phyloP scores from a whole-genome alignment of 1,140 invertebrate genomes.

The Solenopsis invicta region DNA sequence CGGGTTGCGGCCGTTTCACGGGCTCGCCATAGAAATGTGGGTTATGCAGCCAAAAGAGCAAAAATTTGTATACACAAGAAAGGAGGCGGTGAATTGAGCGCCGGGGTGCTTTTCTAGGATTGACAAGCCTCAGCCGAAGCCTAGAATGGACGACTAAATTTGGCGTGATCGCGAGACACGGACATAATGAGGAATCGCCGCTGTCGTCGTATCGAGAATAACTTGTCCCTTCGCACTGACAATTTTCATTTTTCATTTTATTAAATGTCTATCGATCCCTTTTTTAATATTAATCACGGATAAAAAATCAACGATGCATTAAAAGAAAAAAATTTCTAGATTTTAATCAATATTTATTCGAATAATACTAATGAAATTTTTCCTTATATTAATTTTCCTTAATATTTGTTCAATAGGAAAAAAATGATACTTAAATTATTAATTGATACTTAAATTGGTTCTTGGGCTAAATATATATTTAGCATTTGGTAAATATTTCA shows the following conservation, averaged over 20 bases:
- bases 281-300: background rate
- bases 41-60: slow-evolving; percentile 85
- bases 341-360: too few species aligned
- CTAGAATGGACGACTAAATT: slow-evolving; percentile 75
- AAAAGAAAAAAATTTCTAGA: too few species aligned
- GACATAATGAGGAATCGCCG: slow-evolving; percentile 73
- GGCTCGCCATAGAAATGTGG: slow-evolving; percentile 84
- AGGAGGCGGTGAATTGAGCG: slow-evolving; percentile 73
- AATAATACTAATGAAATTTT: too few species aligned
- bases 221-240: slow-evolving; percentile 28
- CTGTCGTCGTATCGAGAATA: slow-evolving; percentile 45
- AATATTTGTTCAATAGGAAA: too few species aligned
- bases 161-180: slow-evolving; percentile 74
- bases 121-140: slow-evolving; percentile 64
- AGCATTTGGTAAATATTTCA: too few species aligned
- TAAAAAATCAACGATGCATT: background rate
- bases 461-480: too few species aligned
- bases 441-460: too few species aligned
- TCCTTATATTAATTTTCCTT: too few species aligned
- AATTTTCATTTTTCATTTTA: background rate
- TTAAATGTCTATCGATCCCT: slow-evolving; percentile 12
- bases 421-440: too few species aligned
- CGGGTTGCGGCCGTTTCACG: slow-evolving; percentile 82
- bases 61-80: slow-evolving; percentile 86
- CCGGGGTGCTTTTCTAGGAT: slow-evolving; percentile 67